A percentile compares a stretch with the other conserved stretches of the same genome.
These are phyloP conservation scores for Sibirionetta formosa DNA, from an alignment of 2,797 vertebrate species.

Conservation along the genomic window DNA sequence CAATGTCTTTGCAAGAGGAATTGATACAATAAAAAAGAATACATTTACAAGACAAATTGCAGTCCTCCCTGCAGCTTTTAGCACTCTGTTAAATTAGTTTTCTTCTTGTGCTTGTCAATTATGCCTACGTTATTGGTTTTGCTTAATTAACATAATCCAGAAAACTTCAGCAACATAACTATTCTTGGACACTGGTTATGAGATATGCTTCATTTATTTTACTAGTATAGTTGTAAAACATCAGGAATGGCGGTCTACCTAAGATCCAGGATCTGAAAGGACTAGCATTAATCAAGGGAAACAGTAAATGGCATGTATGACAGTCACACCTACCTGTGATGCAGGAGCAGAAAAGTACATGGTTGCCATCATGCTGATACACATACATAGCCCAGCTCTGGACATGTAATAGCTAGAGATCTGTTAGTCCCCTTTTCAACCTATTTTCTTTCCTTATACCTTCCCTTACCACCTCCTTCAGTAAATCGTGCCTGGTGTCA, in stretches of 20 bases:
- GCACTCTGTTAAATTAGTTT: constrained; percentile 31
- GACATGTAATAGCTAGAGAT: background rate
- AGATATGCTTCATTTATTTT: constrained; percentile 44
- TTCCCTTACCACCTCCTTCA: background rate
- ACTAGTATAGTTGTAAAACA: constrained; percentile 3
- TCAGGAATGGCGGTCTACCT: constrained; percentile 31
- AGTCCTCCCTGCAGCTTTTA: constrained; percentile 24
- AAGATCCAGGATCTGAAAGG: background rate
- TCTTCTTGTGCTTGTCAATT: constrained; percentile 9
- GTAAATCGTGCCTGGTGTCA: background rate
- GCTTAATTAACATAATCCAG: constrained; percentile 45
- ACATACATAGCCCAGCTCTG: background rate
- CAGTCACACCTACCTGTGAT: background rate
- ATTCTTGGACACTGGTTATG: background rate
- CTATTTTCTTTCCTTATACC: background rate
- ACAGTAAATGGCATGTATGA: background rate
- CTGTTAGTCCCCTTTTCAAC: background rate
- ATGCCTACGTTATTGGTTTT: constrained; percentile 51
- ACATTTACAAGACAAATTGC: constrained; percentile 45
- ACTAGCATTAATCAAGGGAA: background rate
- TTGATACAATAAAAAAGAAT: constrained; percentile 14
- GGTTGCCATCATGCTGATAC: background rate
- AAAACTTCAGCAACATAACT: constrained; percentile 22
- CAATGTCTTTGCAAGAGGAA: background rate
- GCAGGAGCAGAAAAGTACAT: background rate